Base-by-base conservation (phyloP, 2,113 vertebrate genomes). In the Cynopterus brachyotis region DNA sequence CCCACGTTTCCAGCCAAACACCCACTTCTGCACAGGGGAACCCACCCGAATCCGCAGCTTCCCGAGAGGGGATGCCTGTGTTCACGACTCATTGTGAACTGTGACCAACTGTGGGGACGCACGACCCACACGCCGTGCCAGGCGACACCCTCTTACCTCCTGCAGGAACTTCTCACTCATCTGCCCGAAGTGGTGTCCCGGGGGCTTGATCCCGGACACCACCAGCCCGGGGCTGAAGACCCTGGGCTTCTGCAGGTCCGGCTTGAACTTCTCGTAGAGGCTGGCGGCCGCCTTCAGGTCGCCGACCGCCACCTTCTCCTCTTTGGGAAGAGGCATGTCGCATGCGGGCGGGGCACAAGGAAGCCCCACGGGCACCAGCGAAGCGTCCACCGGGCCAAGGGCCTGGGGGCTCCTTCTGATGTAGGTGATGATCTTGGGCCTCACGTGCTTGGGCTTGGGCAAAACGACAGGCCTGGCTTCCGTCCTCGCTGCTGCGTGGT, bases 381-480 rank as follows among this genome's bases (percentile, higher is more conserved):
- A 94, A 0, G 98, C 66, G 4, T 99, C 98, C 0, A 98, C 98
- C 85, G 98, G 98, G 69, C 98, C 95, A 30, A 99, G 98, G 0
- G 98, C 97, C 93, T 99, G 99, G 5, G 99, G 98, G 79, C 97
- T 99, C 91, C 99, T 99, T 60, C 99, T 98, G 22, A 99, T 99
- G 32, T 99, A 99, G 0, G 99, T 99, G 97, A 99, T 99, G 96
- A 99, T 99, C 98, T 99, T 99, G 60, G 99, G 99, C 67, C 99
- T 98, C 79, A 99, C 99, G 0, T 99, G 99, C 97, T 99, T 99
- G 91, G 99, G 99, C 79, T 99, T 99, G 22, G 99, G 99, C 90
- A 98, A 96, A 50, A 98, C 73, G 19, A 98, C 88, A 24, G 98
- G 98, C 96, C 99, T 99, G 0, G 98, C 85, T 66, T 99, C 99